A percentile compares a stretch with the other conserved stretches of the same genome.
These are phyloP conservation scores for Choloepus didactylus DNA, from an alignment of 2,797 vertebrate genomes.

Conservation along the genomic window DNA sequence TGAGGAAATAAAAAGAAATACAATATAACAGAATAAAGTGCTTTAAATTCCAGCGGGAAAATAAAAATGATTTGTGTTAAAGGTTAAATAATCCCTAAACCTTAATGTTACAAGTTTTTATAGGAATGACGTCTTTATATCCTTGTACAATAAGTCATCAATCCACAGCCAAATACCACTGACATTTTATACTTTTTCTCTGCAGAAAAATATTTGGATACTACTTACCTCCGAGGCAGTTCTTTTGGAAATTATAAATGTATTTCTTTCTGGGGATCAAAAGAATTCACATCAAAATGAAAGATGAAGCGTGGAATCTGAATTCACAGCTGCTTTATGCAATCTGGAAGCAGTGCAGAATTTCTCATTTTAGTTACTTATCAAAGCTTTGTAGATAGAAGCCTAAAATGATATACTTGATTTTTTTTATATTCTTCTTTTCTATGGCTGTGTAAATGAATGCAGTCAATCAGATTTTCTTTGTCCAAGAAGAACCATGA, in stretches of 20 bases:
- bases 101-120: constrained; percentile 83
- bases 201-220: constrained; percentile 86
- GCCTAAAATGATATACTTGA: constrained; percentile 74
- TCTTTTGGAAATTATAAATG: constrained; percentile 86
- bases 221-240: constrained; percentile 83
- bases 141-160: constrained; percentile 84
- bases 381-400: constrained; percentile 62
- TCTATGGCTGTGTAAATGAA: constrained; percentile 65
- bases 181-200: constrained; percentile 84
- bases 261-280: constrained; percentile 83
- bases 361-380: constrained; percentile 74
- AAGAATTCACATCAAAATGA: constrained; percentile 83
- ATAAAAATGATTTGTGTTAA: constrained; percentile 89
- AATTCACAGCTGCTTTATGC: constrained; percentile 78
- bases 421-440: constrained; percentile 63
- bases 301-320: constrained; percentile 77
- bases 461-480: constrained; percentile 66
- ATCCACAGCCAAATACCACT: constrained; percentile 81
- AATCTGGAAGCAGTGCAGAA: constrained; percentile 48
- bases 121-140: constrained; percentile 82
- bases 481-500: constrained; percentile 61
- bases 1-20: constrained; percentile 73
- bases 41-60: constrained; percentile 82
- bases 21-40: constrained; percentile 74
- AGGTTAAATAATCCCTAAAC: constrained; percentile 88